Conservation (phyloP, 2,888 invertebrate genomes). For the Subacronicta megacephala region DNA sequence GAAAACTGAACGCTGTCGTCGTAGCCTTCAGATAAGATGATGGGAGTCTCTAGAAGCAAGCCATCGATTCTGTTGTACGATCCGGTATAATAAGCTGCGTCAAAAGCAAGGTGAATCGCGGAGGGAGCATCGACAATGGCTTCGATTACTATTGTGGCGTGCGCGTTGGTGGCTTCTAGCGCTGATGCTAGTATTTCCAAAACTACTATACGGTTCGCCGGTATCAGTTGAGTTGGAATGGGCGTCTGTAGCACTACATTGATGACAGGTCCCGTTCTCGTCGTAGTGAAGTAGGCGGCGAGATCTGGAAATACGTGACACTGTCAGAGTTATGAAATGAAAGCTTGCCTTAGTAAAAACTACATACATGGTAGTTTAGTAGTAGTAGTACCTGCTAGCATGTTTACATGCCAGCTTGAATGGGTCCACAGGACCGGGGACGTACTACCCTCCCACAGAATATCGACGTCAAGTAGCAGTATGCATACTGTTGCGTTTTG, state of each 20-base stretch:
- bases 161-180: conserved; percentile 37
- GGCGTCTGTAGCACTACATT: conserved; percentile 29
- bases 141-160: conserved; percentile 56
- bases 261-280: conserved; percentile 29
- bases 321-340: no score
- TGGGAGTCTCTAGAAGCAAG: conserved; percentile 35
- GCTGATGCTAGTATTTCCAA: conserved; percentile 54
- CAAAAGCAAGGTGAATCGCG: conserved; percentile 43
- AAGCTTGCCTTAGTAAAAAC: no score
- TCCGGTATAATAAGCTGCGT: conserved; percentile 52
- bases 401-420: no score
- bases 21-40: conserved; percentile 48
- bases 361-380: no score
- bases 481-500: no score
- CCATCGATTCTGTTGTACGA: conserved; percentile 35
- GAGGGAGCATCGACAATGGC: conserved; percentile 9
- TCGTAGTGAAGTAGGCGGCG: conserved; percentile 35
- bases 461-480: no score
- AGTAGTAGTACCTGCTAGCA: no score
- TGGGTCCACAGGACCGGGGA: no score
- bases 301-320: conserved; percentile 39
- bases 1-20: conserved; percentile 48
- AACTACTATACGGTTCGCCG: conserved; percentile 45
- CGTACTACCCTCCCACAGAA: no score
- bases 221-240: conserved; percentile 51